A percentile compares a stretch with the other conserved stretches of the same genome.
Conservation (phyloP, 2,113 vertebrate genomes). For the Crotophaga sulcirostris region DNA sequence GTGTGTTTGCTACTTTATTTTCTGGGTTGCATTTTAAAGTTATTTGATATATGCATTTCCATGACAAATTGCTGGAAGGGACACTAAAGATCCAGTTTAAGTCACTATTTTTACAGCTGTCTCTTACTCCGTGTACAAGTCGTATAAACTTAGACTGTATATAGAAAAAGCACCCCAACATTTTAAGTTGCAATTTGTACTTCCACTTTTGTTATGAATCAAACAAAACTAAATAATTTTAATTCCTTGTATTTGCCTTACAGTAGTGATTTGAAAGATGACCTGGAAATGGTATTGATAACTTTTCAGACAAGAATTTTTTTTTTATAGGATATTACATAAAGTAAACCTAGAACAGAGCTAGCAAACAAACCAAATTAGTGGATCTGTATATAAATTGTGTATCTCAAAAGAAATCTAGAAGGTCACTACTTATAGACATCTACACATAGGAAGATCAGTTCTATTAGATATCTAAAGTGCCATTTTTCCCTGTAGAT, state of each 20-base stretch:
- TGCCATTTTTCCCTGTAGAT: background rate
- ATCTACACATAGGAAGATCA: background rate
- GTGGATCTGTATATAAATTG: background rate
- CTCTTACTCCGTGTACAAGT: background rate
- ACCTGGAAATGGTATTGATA: background rate
- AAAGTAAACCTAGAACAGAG: background rate
- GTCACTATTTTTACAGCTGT: background rate
- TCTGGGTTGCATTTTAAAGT: background rate
- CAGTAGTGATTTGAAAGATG: background rate
- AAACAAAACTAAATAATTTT: background rate
- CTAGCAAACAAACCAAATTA: background rate
- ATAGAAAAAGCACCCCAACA: fast-evolving
- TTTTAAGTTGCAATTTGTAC: background rate
- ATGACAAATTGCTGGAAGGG: background rate
- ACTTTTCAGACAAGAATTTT: background rate
- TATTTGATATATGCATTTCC: background rate
- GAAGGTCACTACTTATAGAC: background rate
- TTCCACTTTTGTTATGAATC: background rate
- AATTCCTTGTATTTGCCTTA: background rate
- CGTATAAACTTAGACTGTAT: background rate
- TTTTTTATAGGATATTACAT: background rate
- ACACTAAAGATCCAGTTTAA: background rate
- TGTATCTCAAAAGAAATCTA: background rate
- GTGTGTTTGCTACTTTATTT: background rate
- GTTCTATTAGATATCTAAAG: background rate